Conservation (phyloP, 2,888 invertebrate species). For the Matsumyia berberina region DNA sequence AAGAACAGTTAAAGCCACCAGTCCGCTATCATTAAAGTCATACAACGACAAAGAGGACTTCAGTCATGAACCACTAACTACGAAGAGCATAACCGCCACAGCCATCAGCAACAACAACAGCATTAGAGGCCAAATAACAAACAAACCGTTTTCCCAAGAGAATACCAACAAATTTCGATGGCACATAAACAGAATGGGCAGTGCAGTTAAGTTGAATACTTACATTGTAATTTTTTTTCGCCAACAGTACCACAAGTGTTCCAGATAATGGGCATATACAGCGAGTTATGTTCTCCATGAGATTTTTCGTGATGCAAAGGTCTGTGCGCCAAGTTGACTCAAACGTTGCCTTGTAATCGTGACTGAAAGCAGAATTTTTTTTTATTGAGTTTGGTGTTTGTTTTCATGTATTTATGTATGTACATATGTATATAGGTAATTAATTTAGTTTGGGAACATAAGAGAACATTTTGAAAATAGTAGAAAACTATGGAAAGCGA, state of each 20-base stretch:
- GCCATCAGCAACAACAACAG: conserved; percentile 29
- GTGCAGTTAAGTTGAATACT: conserved; percentile 80
- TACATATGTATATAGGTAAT: too few species aligned
- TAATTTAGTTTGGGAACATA: too few species aligned
- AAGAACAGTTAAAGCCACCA: conserved; percentile 50
- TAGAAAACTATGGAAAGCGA: too few species aligned
- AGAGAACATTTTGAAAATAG: too few species aligned
- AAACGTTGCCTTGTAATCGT: conserved; percentile 84
- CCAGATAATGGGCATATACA: conserved; percentile 88
- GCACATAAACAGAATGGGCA: conserved; percentile 73
- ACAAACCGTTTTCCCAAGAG: conserved; percentile 39
- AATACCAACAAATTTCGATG: conserved; percentile 56
- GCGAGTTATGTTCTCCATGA: conserved; percentile 85
- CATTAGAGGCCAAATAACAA: conserved; percentile 47
- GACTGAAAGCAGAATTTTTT: conserved; percentile 78
- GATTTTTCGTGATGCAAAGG: conserved; percentile 85
- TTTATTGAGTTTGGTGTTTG: not conserved
- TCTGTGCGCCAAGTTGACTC: conserved; percentile 87
- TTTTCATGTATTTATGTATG: too few species aligned
- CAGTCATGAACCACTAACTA: conserved; percentile 37
- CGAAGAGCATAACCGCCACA: conserved; percentile 3
- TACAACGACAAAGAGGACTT: conserved; percentile 18
- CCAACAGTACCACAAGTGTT: conserved; percentile 87
- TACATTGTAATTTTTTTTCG: conserved; percentile 85
- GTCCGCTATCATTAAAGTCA: conserved; percentile 35